These are phyloP conservation scores for Hoplodrina ambigua DNA, from an alignment of 2,888 invertebrate genomes.

Conservation along the genomic window DNA sequence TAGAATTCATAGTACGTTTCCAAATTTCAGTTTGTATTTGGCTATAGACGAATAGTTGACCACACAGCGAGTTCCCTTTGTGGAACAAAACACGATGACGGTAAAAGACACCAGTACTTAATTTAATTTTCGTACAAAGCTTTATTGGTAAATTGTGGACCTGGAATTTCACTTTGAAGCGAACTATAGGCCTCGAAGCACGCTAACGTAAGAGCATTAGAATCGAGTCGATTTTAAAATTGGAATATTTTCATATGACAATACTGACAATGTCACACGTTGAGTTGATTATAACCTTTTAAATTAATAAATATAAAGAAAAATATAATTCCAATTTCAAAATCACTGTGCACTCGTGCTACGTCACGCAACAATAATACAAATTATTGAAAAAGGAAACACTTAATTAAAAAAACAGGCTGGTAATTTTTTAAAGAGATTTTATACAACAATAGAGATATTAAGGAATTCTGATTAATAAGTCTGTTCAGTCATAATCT, in stretches of 20 bases:
- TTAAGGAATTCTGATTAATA: no score
- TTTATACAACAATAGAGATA: no score
- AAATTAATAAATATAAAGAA: no score
- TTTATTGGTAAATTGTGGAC: neutral
- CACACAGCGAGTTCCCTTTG: neutral
- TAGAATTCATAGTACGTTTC: conserved; percentile 17
- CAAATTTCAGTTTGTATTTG: conserved; percentile 28
- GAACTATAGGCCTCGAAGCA: neutral
- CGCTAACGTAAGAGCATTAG: no score
- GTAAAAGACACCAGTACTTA: neutral
- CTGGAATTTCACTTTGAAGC: neutral
- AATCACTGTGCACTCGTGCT: no score
- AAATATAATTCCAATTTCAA: no score
- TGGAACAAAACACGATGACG: conserved; percentile 9
- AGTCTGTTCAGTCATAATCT: no score
- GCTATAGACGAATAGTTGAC: neutral
- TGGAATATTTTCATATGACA: no score
- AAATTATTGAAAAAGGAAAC: neutral
- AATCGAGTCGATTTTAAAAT: no score
- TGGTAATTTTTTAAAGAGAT: neutral
- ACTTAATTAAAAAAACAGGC: neutral
- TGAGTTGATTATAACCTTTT: no score
- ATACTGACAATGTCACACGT: no score
- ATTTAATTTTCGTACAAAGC: neutral
- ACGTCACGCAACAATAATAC: no score